Evolutionary conservation across 1,140 invertebrate genomes (phyloP), one percentile per base, ranked within the genome.

Genomic region (Ceratitis capitata): DNA sequence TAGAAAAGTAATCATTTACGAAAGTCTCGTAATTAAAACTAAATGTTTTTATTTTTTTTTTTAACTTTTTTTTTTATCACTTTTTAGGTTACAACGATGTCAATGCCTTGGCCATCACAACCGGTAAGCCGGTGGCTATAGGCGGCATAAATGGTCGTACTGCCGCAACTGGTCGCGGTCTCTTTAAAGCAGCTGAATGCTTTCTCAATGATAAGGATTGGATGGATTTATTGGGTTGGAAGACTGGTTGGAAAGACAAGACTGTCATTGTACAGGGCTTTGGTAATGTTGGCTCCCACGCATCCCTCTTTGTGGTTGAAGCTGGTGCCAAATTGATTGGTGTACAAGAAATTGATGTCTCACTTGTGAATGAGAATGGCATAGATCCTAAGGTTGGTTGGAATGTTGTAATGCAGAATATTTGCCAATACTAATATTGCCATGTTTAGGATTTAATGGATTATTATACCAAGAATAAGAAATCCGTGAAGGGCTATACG

Each of bases 231-330:
- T 93, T 98, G 88, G 95, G 94, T 6, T 89, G 94, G 3, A 94
- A 94, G 32, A 94, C 96, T 7, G 97, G 97, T 7, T 93, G 92
- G 88, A 88, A 94, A 87, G 95, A 95, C 84, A 98, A 98, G 90
- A 97, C 95, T 1, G 96, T 96, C 85, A 97, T 98, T 88, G 93
- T 98, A n/a, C 97, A 98, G 93, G 97, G 97, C 5, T 96, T 97
- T 88, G 97, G 97, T 89, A 98, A 98, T 92, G 96, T 98, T 1
- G 98, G 97, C 86, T 94, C 95, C 14, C 96, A 97, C 89, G 94
- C 96, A 0, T 95, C 95, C 87, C 92, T 96, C 29, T 97, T 96
- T 90, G 93, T 98, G 0, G 93, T 95, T 87, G 92, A 95, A 86
- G 94, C 94, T 47, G 97, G 97, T 0, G 97, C 96, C 3, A 95